Conservation (phyloP, 2,113 vertebrate species). For the Engraulis encrasicolus region DNA sequence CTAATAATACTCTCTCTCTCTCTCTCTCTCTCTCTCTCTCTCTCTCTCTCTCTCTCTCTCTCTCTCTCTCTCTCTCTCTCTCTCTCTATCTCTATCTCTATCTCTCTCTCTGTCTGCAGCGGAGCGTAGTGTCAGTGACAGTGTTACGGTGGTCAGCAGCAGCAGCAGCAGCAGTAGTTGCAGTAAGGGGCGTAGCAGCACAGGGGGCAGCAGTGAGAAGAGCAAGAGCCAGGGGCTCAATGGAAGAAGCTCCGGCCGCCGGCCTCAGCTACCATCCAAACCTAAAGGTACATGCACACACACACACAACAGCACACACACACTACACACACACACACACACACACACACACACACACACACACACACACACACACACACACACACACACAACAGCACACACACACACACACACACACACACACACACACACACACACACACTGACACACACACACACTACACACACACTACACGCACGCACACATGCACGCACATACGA, state of each 20-base stretch:
- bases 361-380: not conserved
- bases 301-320: not conserved
- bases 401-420: not conserved
- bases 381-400: not conserved
- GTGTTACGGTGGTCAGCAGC: not conserved
- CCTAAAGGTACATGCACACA: constrained; percentile 51
- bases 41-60: not conserved
- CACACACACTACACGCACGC: too few relatives aligned
- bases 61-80: not conserved
- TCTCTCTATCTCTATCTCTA: not conserved
- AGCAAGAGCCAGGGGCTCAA: constrained; percentile 47
- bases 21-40: not conserved
- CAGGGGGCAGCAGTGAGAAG: constrained; percentile 26
- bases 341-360: not conserved
- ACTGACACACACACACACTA: not conserved
- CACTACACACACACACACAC: not conserved
- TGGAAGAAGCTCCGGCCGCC: constrained; percentile 53
- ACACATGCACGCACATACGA: not conserved
- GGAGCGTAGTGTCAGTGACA: constrained; percentile 25
- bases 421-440: not conserved
- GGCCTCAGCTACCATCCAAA: constrained; percentile 46
- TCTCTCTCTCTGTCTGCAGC: constrained; percentile 7
- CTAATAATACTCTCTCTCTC: not conserved
- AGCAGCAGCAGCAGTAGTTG: not conserved
- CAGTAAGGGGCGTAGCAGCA: constrained; percentile 29